Evolutionary conservation across 2,113 vertebrate species (phyloP).

Genomic region (Malurus alboscapulatus): DNA sequence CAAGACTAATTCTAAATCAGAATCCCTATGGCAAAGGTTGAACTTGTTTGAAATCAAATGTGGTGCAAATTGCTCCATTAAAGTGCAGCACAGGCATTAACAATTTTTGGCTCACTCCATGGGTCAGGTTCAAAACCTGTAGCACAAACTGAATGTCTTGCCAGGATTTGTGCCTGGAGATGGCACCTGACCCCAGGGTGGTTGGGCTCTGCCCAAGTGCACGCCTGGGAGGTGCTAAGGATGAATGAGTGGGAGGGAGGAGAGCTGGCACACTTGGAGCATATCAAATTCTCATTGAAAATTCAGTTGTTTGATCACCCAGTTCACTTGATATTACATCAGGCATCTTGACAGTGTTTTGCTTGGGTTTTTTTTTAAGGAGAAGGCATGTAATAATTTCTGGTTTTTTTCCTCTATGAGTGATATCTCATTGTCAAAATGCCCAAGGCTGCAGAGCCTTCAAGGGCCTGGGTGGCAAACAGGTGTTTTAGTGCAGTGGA

Average conservation of each 20-base stretch:
- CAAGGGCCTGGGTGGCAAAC: neutral
- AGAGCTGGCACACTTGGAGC: neutral
- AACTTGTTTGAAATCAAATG: neutral
- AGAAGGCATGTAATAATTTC: neutral
- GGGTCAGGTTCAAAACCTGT: neutral
- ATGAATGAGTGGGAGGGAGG: neutral
- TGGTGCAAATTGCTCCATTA: neutral
- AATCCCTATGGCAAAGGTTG: neutral
- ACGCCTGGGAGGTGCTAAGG: accelerated
- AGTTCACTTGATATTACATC: neutral
- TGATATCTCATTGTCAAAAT: neutral
- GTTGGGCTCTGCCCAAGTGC: accelerated
- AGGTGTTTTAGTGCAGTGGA: neutral
- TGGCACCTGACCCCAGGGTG: neutral
- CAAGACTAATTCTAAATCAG: neutral
- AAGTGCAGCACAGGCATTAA: neutral
- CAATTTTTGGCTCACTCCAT: neutral
- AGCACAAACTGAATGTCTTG: accelerated
- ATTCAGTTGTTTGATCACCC: neutral
- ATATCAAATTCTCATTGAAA: neutral
- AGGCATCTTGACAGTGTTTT: neutral
- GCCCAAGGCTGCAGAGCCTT: neutral
- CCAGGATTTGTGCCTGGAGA: neutral
- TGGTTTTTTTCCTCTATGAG: neutral
- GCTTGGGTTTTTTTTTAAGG: neutral